A percentile compares a stretch with the other conserved stretches of the same genome.
These are phyloP conservation scores for Accipiter virgatus DNA, from an alignment of 2,113 vertebrate genomes.

Conservation along the genomic window DNA sequence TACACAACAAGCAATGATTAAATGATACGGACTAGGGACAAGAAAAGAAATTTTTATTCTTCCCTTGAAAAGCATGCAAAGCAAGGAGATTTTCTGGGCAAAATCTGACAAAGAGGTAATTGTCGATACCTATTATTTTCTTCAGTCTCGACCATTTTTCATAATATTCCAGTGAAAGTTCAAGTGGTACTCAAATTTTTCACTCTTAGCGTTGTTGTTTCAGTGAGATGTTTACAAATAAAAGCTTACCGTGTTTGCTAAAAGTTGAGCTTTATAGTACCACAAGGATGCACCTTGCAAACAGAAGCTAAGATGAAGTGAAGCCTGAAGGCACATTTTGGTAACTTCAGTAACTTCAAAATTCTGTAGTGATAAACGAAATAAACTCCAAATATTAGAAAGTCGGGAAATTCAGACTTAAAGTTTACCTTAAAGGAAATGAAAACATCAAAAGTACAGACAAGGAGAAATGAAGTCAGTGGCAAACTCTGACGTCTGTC, in stretches of 20 bases:
- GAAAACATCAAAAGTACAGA: neutral
- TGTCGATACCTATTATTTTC: conserved; percentile 12
- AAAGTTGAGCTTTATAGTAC: neutral
- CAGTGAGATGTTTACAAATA: conserved; percentile 24
- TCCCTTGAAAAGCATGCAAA: neutral
- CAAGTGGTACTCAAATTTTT: conserved; percentile 9
- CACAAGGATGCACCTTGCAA: neutral
- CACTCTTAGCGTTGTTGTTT: neutral
- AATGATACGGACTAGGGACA: neutral
- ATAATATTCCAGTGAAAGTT: conserved; percentile 1
- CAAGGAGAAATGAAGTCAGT: neutral
- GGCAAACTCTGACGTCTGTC: neutral
- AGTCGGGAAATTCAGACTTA: neutral
- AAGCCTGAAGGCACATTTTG: neutral
- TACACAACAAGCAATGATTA: conserved; percentile 36
- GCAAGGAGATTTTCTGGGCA: conserved; percentile 2
- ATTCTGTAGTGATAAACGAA: neutral
- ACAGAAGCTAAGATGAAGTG: neutral
- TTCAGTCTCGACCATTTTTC: conserved; percentile 13
- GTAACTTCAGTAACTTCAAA: neutral
- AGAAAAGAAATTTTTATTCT: neutral
- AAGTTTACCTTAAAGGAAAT: neutral
- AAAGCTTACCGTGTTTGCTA: neutral
- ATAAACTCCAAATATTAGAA: neutral
- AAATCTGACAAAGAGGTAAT: conserved; percentile 7